Evolutionary conservation across 2,888 invertebrate species (phyloP), one percentile per base, ranked within the genome.

Genomic region (Yponomeuta plumbellus): DNA sequence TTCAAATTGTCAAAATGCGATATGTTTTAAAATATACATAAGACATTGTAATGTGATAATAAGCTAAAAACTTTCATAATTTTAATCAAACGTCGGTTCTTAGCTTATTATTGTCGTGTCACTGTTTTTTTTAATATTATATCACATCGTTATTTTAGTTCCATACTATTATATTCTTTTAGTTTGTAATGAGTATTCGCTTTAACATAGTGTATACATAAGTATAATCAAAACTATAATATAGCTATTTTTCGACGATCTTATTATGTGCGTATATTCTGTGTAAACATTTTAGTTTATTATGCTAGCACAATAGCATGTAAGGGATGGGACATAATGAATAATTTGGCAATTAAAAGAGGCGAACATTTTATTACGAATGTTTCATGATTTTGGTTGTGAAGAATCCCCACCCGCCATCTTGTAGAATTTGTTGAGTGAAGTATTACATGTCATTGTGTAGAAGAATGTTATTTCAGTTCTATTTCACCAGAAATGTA

Each of bases 221-320:
- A 78, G 77, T 76, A 78, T 83, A 83, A 83, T 83, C 74, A 13
- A 84, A 78, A 84, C 61, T 62, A 39, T 34, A 62, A 85, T 83
- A 85, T 81, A 81, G 81, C 85, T 88, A 88, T 89, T 88, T 89
- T 90, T 88, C 85, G 88, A 90, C 78, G 80, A 81, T 85, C 86
- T 86, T 88, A 61, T 65, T 63, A 61, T 57, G 13, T 70, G 69
- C 77, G 79, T 84, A 81, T 82, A 79, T 83, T 85, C 76, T 76
- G 75, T 80, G 70, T 77, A 75, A 70, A 81, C 78, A 74, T 80
- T 83, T 84, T 80, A 81, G 77, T 86, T 85, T 80, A 72, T 80
- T 80, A 80, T 75, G 83, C 84, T 64, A 87, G 88, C 89, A 88
- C 88, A 89, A 90, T 88, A 88, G 78, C 78, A 61, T 56, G 70